Percentiles rank a stretch among this genome's conserved stretches.
Conservation (phyloP, 1,140 invertebrate genomes). For the Habropoda laboriosa region DNA sequence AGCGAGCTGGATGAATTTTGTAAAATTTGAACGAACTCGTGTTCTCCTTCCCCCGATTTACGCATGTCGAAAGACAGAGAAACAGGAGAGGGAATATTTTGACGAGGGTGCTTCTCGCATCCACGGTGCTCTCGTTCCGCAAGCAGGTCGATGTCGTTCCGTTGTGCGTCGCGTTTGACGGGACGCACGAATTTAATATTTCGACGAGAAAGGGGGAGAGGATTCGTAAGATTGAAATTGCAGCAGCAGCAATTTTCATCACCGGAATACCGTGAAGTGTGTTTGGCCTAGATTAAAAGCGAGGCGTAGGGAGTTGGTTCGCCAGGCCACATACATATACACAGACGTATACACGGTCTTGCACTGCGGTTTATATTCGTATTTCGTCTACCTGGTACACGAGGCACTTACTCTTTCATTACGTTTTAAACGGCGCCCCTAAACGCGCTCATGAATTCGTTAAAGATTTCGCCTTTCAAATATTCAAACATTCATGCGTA, state of each 20-base stretch:
- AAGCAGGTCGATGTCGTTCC: not conserved
- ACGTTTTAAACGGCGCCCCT: constrained; percentile 6
- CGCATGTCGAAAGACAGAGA: not conserved
- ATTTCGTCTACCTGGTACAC: constrained; percentile 3
- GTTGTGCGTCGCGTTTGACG: constrained; percentile 7
- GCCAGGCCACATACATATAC: no score
- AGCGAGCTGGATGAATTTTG: no score
- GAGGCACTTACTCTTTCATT: constrained; percentile 39
- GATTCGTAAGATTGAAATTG: constrained; percentile 48
- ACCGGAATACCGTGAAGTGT: constrained; percentile 35
- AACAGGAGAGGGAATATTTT: not conserved
- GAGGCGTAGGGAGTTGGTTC: constrained; percentile 13
- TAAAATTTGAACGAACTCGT: no score
- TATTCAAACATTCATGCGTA: constrained; percentile 4
- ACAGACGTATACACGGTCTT: no score
- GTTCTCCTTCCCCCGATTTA: not conserved
- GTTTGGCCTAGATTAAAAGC: constrained; percentile 50
- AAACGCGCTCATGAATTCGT: not conserved
- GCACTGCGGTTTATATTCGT: constrained; percentile 14
- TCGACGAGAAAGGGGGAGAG: not conserved
- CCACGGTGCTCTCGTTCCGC: not conserved
- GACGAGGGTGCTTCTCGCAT: not conserved
- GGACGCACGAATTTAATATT: constrained; percentile 43
- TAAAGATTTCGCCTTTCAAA: constrained; percentile 16
- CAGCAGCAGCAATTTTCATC: constrained; percentile 46